Evolutionary conservation across 2,113 vertebrate species (phyloP), one percentile per base, ranked within the genome.

Genomic region (Syrrhaptes paradoxus): DNA sequence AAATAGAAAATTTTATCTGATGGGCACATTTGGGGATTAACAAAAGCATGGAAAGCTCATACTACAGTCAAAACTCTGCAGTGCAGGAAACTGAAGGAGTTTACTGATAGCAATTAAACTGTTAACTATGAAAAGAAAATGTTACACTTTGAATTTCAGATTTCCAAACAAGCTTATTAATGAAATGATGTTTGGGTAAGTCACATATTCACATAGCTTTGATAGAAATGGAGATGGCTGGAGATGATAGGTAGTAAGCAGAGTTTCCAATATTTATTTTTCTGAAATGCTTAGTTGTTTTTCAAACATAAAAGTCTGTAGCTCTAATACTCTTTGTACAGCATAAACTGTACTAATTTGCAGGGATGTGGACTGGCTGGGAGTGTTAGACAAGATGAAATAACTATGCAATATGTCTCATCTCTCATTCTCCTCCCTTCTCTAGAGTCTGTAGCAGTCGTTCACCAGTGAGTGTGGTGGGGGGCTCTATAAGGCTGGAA

Each of bases 1-100:
- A 94, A 93, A 78, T 29, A 88, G 38, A 79, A 90, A 87, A 82
- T 46, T 78, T 95, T 95, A 97, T 96, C 91, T 95, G 93, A 95
- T 97, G 77, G 93, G 91, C 81, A 85, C 41, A 51, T 93, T 82
- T 85, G 7, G 54, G 45, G 11, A 75, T 87, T 93, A 85, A 93
- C 31, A 68, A 89, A 91, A 87, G 22, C 10, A 0, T 65, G 36
- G 84, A 72, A 85, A 89, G 7, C 73, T 84, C 54, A 20, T 36
- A 26, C 25, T 46, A 61, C 74, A 70, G 74, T 57, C 54, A 94
- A 67, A 76, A 93, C 36, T 49, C 17, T 36, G 31, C 31, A 51
- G 66, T 52, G 58, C 49, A 76, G 49, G 58, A 85, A 85, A 59
- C 10, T 43, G 70, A 82, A 78, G 22, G 28, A 89, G 13, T 36